Base-by-base conservation (phyloP, 2,888 invertebrate genomes). In the Phyto melanocephala region DNA sequence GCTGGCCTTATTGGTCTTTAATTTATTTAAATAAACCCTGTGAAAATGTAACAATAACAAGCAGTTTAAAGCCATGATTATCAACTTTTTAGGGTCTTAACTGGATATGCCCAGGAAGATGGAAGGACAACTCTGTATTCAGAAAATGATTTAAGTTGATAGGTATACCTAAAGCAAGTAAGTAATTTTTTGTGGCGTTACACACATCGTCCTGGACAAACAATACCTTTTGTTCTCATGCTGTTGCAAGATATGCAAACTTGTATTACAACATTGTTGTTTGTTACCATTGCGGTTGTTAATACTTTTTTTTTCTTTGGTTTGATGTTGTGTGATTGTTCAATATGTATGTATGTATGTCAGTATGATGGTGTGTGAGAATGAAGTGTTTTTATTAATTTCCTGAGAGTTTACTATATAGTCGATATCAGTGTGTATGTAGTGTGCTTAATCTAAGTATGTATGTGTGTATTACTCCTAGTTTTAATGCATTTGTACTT, bases 401-500 rank as follows among this genome's bases (percentile, higher is more conserved):
- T 72, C 20, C 52, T 42, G 28, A 60, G 40, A 68, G 15, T 40
- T 42, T 42, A 17, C 68, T 35, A 13, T n/a, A n/a, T 33, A 45
- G 45, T 28, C 15, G 13, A 1, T 22, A n/a, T 11, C 35, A 22
- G 40, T 24, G n/a, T 4, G 15, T 33, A n/a, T 45, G 42, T 42
- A 0, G 11, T 33, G 35, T 35, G 35, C 58, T 45, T 1, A 24
- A 35, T 58, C 11, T 22, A 47, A n/a, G n/a, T n/a, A n/a, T n/a
- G n/a, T n/a, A n/a, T n/a, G n/a, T n/a, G n/a, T 22, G 28, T 22
- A 47, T 5, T 47, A 24, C 5, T 1, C 22, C 45, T 35, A 33
- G 47, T 37, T 42, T 70, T 70, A 70, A 42, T 70, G 45, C 20
- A 13, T n/a, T 47, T 68, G 17, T 17, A n/a, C n/a, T n/a, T n/a